A percentile compares a stretch with the other conserved stretches of the same genome.
These are phyloP conservation scores for Eumacrocentrus americanus DNA, from an alignment of 2,888 invertebrate genomes.

Conservation along the genomic window DNA sequence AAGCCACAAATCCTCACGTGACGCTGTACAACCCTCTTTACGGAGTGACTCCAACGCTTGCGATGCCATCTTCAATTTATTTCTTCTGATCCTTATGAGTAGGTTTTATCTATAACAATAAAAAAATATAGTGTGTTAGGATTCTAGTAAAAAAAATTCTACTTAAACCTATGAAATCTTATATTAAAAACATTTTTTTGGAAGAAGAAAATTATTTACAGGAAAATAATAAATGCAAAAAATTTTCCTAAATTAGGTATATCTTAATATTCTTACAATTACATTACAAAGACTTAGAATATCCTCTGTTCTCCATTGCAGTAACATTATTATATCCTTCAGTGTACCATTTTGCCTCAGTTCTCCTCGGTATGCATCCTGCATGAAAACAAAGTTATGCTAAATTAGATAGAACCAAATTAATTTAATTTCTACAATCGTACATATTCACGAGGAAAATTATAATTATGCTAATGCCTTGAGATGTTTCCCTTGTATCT, in stretches of 20 bases:
- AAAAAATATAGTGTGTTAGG: too few species aligned
- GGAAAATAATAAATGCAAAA: too few species aligned
- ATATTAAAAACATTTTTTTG: too few species aligned
- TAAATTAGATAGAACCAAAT: background rate
- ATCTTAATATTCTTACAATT: background rate
- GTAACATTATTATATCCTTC: background rate
- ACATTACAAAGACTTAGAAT: too few species aligned
- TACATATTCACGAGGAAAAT: conserved; percentile 36
- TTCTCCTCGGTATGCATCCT: background rate
- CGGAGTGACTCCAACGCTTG: conserved; percentile 17
- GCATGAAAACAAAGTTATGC: background rate
- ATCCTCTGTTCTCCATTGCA: too few species aligned
- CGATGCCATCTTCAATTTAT: conserved; percentile 25
- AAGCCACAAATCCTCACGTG: conserved; percentile 45
- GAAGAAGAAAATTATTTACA: too few species aligned
- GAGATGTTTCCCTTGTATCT: too few species aligned
- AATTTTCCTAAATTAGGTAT: too few species aligned
- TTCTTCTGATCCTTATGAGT: conserved; percentile 15
- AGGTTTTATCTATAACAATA: too few species aligned
- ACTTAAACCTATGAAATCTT: too few species aligned
- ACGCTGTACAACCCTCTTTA: conserved; percentile 37
- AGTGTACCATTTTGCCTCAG: background rate
- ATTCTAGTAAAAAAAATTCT: too few species aligned
- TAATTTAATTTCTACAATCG: conserved; percentile 1
- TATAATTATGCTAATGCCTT: conserved; percentile 45